Evolutionary conservation across 2,113 vertebrate genomes (phyloP).

Genomic region (Canis aureus): DNA sequence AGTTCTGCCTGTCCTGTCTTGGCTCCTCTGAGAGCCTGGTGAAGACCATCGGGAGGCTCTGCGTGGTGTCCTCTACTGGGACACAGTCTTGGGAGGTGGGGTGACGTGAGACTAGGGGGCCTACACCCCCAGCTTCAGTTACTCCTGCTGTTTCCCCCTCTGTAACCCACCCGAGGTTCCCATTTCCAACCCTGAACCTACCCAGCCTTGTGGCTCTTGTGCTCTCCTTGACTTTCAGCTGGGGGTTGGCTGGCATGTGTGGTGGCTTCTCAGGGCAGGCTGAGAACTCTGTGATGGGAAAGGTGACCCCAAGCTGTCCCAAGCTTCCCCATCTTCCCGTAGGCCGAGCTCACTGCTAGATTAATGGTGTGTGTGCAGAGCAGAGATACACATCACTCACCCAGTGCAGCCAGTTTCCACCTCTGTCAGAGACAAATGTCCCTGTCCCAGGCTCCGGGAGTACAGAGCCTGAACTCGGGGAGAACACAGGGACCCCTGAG

Average conservation of each 20-base stretch:
- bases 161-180: not conserved
- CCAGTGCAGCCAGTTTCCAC: accelerated
- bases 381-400: not conserved
- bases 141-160: not conserved
- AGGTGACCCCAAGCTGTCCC: conserved; percentile 38
- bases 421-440: not conserved
- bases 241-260: accelerated
- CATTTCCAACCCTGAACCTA: accelerated
- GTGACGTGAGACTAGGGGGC: accelerated
- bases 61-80: accelerated
- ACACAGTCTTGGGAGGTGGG: not conserved
- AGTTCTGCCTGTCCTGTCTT: accelerated
- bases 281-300: conserved; percentile 33
- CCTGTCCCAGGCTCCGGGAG: not conserved
- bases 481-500: not conserved
- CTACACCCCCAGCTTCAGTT: accelerated
- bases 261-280: not conserved
- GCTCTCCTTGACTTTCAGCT: not conserved
- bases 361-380: conserved; percentile 52
- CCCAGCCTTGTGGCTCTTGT: accelerated
- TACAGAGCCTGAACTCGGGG: not conserved
- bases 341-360: conserved; percentile 5
- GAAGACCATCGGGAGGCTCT: accelerated
- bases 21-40: accelerated
- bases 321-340: not conserved